phyloP scores from a whole-genome alignment of 1,140 invertebrate genomes.

The Antheraea mylitta region DNA sequence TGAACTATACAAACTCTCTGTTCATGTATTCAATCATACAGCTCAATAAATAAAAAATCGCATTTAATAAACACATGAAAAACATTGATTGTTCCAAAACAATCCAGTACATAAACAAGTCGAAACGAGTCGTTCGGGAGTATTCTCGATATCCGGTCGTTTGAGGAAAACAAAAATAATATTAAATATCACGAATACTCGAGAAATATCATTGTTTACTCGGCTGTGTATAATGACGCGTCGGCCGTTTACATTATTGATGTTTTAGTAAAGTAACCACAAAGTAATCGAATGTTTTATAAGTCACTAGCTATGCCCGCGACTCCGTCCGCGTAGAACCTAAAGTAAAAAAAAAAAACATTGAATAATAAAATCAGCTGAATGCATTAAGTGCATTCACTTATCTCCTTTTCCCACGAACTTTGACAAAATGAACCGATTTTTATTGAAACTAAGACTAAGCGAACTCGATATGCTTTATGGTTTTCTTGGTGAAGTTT shows the following conservation, averaged over 20 bases:
- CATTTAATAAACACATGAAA: not conserved
- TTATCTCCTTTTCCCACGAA: too few relatives aligned
- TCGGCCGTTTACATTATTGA: not conserved
- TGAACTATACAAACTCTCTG: too few relatives aligned
- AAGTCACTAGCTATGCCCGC: not conserved
- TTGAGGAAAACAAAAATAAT: slow-evolving; percentile 5
- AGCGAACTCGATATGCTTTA: too few relatives aligned
- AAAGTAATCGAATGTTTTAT: not conserved
- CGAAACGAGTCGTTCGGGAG: not conserved
- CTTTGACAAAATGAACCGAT: too few relatives aligned
- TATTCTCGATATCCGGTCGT: not conserved
- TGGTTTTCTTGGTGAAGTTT: too few relatives aligned
- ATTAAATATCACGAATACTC: not conserved
- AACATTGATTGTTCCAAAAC: not conserved
- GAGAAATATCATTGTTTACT: not conserved
- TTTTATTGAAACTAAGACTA: too few relatives aligned
- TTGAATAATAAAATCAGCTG: too few relatives aligned
- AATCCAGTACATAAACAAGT: not conserved
- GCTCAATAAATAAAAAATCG: not conserved
- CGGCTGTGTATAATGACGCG: not conserved
- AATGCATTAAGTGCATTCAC: too few relatives aligned
- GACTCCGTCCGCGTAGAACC: too few relatives aligned
- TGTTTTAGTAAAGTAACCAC: not conserved
- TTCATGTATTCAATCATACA: too few relatives aligned
- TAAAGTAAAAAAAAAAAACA: too few relatives aligned